These are phyloP conservation scores for Fabriciana adippe DNA, from an alignment of 2,888 invertebrate genomes.

Conservation along the genomic window DNA sequence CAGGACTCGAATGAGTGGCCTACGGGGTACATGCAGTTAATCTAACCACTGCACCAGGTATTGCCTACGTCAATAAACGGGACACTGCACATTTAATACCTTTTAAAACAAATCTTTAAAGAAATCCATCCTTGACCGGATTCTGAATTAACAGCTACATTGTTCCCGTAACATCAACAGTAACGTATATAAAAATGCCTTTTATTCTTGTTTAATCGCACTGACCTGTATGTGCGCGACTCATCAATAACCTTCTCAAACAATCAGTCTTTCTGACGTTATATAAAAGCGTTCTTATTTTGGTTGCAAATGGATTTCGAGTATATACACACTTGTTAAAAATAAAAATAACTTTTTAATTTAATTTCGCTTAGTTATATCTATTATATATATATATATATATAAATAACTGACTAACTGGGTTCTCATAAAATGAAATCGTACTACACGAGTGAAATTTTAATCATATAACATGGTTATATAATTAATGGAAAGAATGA, in stretches of 20 bases:
- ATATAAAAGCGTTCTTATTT: conserved; percentile 24
- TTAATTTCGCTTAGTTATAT: too few species aligned
- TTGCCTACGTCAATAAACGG: too few species aligned
- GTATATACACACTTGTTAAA: not conserved
- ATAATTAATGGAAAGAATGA: too few species aligned
- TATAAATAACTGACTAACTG: too few species aligned
- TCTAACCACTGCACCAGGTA: too few species aligned
- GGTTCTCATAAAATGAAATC: too few species aligned
- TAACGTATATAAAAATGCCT: conserved; percentile 28
- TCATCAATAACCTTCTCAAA: conserved; percentile 28
- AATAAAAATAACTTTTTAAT: not conserved
- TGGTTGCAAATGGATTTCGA: conserved; percentile 23
- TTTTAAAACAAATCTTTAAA: conserved; percentile 5
- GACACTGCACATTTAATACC: not conserved
- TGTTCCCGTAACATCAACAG: conserved; percentile 17
- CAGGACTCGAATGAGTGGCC: too few species aligned
- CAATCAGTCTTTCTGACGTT: conserved; percentile 31
- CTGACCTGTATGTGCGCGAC: conserved; percentile 24
- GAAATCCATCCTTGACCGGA: conserved; percentile 18
- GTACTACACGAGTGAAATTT: too few species aligned
- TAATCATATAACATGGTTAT: too few species aligned
- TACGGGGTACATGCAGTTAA: too few species aligned
- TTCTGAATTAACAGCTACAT: conserved; percentile 3
- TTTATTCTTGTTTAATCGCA: conserved; percentile 26
- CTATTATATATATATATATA: too few species aligned